Evolutionary conservation across 2,797 vertebrate species (phyloP).

Genomic region (Astyanax mexicanus): DNA sequence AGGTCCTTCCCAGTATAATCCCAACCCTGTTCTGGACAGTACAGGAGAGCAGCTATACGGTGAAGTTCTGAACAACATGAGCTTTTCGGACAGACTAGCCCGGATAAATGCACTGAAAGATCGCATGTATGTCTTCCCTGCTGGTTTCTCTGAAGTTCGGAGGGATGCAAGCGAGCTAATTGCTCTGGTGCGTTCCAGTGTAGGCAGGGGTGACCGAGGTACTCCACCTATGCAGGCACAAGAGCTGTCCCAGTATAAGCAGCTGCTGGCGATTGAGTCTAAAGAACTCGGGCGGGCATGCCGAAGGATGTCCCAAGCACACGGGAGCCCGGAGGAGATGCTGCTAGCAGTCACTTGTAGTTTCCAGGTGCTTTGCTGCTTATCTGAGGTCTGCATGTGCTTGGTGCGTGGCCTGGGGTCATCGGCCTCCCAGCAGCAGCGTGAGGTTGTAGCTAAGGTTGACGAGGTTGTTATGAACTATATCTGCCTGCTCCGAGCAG

Average conservation of each 20-base stretch:
- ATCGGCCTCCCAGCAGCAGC: conserved; percentile 84
- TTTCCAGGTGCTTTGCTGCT: conserved; percentile 97
- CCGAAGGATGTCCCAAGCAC: conserved; percentile 92
- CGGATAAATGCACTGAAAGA: conserved; percentile 90
- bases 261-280: conserved; percentile 92
- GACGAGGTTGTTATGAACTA: conserved; percentile 98
- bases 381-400: conserved; percentile 97
- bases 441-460: conserved; percentile 94
- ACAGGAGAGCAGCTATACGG: conserved; percentile 78
- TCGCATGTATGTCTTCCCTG: conserved; percentile 87
- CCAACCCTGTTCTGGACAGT: conserved; percentile 63
- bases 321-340: conserved; percentile 94
- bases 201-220: conserved; percentile 84
- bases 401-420: conserved; percentile 89
- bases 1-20: conserved; percentile 63
- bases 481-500: conserved; percentile 94
- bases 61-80: conserved; percentile 86
- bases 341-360: conserved; percentile 93
- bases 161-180: conserved; percentile 94
- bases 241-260: conserved; percentile 92
- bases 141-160: conserved; percentile 90
- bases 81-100: conserved; percentile 85
- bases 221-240: conserved; percentile 79
- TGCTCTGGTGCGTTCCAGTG: conserved; percentile 89
- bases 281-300: conserved; percentile 95